A percentile compares a stretch with the other conserved stretches of the same genome.
These are phyloP conservation scores for Hemiprocne comata DNA, from an alignment of 2,113 vertebrate genomes.

Conservation along the genomic window DNA sequence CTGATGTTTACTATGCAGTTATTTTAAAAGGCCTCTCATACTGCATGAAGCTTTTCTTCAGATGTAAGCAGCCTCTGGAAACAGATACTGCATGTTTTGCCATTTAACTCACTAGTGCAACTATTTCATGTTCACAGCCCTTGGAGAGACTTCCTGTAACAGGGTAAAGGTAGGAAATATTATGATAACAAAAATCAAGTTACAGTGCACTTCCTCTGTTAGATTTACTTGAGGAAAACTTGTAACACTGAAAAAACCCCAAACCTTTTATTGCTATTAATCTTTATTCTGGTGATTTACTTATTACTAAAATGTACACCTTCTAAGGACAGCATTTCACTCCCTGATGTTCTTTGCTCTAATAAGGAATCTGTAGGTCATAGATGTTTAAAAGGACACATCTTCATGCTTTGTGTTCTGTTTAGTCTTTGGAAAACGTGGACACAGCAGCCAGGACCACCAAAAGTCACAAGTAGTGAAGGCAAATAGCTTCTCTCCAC, in stretches of 20 bases:
- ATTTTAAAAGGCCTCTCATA: not conserved
- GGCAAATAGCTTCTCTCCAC: not conserved
- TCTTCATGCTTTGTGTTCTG: not conserved
- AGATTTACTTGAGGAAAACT: not conserved
- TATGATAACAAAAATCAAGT: not conserved
- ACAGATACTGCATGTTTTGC: not conserved
- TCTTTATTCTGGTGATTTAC: not conserved
- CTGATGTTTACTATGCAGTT: not conserved
- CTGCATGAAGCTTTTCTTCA: not conserved
- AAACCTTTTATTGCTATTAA: not conserved
- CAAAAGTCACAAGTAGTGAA: not conserved
- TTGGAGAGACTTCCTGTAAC: not conserved
- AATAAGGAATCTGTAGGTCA: not conserved
- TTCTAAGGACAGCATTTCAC: not conserved
- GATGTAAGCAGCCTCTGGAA: not conserved
- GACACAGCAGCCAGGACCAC: not conserved
- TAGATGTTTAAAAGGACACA: not conserved
- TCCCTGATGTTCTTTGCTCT: not conserved
- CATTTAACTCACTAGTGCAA: not conserved
- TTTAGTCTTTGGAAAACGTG: not conserved
- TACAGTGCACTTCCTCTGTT: not conserved
- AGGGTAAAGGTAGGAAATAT: not conserved
- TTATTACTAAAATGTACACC: not conserved
- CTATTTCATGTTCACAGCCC: not conserved
- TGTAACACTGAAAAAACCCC: not conserved